These are phyloP conservation scores for Schizothorax lantsangensis DNA, from an alignment of 2,797 vertebrate genomes.

Conservation along the genomic window DNA sequence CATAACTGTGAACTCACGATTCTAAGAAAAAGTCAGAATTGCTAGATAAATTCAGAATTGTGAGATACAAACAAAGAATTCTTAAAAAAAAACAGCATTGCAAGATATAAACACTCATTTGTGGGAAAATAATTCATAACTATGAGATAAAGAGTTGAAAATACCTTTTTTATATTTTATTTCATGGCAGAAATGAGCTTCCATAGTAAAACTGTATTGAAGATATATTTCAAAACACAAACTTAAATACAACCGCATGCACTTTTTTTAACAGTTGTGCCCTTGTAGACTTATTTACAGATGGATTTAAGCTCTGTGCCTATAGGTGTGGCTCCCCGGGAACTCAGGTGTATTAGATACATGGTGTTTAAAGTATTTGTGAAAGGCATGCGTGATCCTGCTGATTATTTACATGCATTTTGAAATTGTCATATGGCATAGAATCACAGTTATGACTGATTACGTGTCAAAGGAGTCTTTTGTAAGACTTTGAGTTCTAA, in stretches of 20 bases:
- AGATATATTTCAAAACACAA: neutral
- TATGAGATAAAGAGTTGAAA: neutral
- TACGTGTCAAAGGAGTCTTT: neutral
- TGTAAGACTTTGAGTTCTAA: neutral
- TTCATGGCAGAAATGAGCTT: neutral
- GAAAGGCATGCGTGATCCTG: constrained; percentile 26
- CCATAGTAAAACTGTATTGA: neutral
- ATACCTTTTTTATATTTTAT: neutral
- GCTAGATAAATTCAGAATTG: no score
- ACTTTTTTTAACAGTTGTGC: neutral
- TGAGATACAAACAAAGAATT: no score
- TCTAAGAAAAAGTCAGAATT: neutral
- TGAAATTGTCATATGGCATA: constrained; percentile 27
- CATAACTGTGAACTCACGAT: neutral
- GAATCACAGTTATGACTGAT: constrained; percentile 19
- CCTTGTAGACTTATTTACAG: constrained; percentile 45
- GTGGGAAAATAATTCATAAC: neutral
- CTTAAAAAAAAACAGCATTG: no score
- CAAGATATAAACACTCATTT: neutral
- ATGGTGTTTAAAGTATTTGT: constrained; percentile 30
- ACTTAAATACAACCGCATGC: neutral
- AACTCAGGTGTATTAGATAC: neutral
- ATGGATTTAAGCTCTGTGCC: constrained; percentile 45
- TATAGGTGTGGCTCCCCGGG: constrained; percentile 32
- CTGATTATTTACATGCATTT: constrained; percentile 36